Evolutionary conservation across 2,797 vertebrate genomes (phyloP), one percentile per base, ranked within the genome.

Genomic region (Glossophaga mutica): DNA sequence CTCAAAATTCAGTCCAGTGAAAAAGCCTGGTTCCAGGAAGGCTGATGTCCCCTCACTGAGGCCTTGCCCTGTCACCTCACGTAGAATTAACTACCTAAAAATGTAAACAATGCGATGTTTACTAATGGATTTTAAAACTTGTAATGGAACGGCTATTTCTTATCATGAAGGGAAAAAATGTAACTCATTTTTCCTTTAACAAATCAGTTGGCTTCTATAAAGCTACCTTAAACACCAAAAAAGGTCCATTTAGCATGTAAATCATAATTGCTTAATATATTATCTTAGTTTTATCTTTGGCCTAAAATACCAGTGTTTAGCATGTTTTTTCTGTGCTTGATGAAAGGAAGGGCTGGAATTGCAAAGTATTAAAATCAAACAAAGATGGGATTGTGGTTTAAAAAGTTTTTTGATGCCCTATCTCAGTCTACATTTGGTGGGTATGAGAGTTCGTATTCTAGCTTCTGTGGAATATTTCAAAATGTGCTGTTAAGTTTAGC

Each of bases 81-180:
- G 3, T 57, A 94, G 94, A 95, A 97, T 97, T 82, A 97, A 87
- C 95, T 96, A 92, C 77, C 84, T 21, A 46, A 65, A 96, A 96
- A 84, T 2, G 29, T 91, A 97, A 97, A 96, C 96, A 92, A 16
- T 2, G 0, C 2, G 0, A 9, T 96, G 93, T 98, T 97, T 96
- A 97, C 93, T 86, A 95, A 89, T 95, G 95, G 92, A 90, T 90
- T 97, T 96, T 78, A 94, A 97, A 93, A 93, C 62, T 85, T 92
- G n/a, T 70, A 88, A 85, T 89, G 95, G 70, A 79, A 67, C 32
- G 82, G 77, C 68, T 92, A 73, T 90, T 97, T 37, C 67, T 94
- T 94, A 46, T 78, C 83, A 94, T 76, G 52, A 90, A 91, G 76
- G 76, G 32, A 26, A 84, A 73, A 71, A 92, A 93, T 26, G 67